Evolutionary conservation across 2,888 invertebrate species (phyloP).

Genomic region (Calameuta idolon): DNA sequence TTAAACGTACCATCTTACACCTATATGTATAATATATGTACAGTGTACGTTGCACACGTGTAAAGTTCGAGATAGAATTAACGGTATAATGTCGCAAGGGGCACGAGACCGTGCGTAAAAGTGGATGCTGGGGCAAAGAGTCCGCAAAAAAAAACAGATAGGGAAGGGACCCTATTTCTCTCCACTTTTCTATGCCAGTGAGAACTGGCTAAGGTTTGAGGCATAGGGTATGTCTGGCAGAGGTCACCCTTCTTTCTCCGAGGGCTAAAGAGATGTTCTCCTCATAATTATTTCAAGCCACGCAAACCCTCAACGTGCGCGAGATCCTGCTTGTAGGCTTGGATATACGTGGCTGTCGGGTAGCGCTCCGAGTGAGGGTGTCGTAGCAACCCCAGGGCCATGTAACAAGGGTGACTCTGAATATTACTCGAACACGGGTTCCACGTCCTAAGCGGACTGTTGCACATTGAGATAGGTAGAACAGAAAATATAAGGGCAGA

Average conservation of each 20-base stretch:
- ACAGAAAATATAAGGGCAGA: neutral
- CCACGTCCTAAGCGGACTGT: neutral
- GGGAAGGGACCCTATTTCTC: neutral
- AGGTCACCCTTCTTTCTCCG: neutral
- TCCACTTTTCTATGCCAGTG: neutral
- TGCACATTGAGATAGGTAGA: neutral
- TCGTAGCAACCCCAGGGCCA: neutral
- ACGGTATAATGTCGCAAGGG: neutral
- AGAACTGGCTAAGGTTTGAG: neutral
- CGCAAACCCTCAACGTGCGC: neutral
- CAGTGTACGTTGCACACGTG: neutral
- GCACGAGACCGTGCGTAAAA: neutral
- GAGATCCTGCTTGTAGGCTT: neutral
- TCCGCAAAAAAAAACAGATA: neutral
- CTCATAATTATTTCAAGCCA: conserved; percentile 14
- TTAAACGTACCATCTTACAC: neutral
- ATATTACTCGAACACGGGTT: neutral
- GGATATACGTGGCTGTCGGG: neutral
- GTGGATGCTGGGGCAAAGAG: neutral
- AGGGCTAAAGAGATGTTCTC: neutral
- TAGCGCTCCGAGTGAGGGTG: neutral
- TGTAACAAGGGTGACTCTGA: neutral
- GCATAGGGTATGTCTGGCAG: neutral
- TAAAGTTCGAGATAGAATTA: neutral
- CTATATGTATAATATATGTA: neutral